These are phyloP conservation scores for Ganaspis brasiliensis DNA, from an alignment of 2,888 invertebrate species.

Conservation along the genomic window DNA sequence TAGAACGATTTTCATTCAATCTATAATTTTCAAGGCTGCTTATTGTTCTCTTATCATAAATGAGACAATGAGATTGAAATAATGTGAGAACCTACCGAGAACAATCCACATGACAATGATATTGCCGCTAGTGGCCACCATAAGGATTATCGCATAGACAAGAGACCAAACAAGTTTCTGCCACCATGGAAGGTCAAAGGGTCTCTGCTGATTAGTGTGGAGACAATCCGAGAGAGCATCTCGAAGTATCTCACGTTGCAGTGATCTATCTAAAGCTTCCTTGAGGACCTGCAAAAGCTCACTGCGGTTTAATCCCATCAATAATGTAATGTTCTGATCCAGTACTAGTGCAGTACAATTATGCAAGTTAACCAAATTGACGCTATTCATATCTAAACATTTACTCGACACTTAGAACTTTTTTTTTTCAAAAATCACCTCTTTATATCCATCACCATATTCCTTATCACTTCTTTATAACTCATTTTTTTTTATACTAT, in stretches of 20 bases:
- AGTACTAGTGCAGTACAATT: slow-evolving; percentile 69
- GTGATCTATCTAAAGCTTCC: slow-evolving; percentile 64
- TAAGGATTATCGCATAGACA: slow-evolving; percentile 89
- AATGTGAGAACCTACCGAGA: slow-evolving; percentile 83
- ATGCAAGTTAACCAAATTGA: slow-evolving; percentile 62
- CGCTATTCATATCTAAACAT: slow-evolving; percentile 64
- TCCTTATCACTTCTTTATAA: too few species aligned
- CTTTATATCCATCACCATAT: background rate
- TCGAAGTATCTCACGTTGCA: slow-evolving; percentile 58
- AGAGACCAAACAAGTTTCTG: slow-evolving; percentile 88
- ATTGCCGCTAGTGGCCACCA: slow-evolving; percentile 92
- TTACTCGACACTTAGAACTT: background rate
- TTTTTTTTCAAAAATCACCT: background rate
- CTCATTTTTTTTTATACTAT: too few species aligned
- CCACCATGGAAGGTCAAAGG: slow-evolving; percentile 83
- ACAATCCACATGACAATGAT: slow-evolving; percentile 97
- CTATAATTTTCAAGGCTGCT: too few species aligned
- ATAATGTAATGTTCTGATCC: slow-evolving; percentile 62
- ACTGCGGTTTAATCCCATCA: slow-evolving; percentile 64
- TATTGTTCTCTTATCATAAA: background rate
- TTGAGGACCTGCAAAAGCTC: slow-evolving; percentile 64
- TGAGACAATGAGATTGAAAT: background rate
- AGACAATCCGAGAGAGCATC: slow-evolving; percentile 65
- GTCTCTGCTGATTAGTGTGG: slow-evolving; percentile 65
- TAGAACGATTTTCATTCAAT: too few species aligned